Base-by-base conservation (phyloP, 2,888 invertebrate genomes). In the Mimas tiliae region DNA sequence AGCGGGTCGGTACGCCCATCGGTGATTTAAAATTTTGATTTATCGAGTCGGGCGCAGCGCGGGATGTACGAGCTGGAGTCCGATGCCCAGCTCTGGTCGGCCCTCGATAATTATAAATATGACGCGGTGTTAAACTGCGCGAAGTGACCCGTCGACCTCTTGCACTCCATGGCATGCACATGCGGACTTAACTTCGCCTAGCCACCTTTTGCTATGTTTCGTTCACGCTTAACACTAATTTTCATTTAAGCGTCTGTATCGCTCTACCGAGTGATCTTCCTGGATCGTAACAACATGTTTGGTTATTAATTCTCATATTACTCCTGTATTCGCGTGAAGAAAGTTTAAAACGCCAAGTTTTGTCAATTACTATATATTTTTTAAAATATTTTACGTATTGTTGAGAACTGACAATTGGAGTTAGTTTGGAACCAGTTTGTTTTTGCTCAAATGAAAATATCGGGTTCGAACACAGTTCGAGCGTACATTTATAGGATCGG, bases 1-100 rank as follows among this genome's bases (percentile, higher is more conserved):
- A 88, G 87, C 89, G 87, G 84, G 71, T 77, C 74, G 91, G 77
- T 74, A 84, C 93, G 93, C 93, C 93, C 92, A 92, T 88, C 91
- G 90, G 92, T 93, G 93, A 93, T 93, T 93, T 93, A 93, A 93
- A 93, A 93, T 91, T 93, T 93, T 93, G 93, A 93, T 93, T 93
- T 93, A 93, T 93, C 88, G 92, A 83, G 84, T 85, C 81, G 80
- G 75, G 84, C 84, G 83, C 84, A 77, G 84, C 83, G 82, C 86
- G 82, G 82, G 82, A n/a, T 19, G 58, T 12, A 12, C 38, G 38
- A 1, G 38, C 34, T 38, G 55, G 55, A 16, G 38, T n/a, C 84
- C 84, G 83, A 85, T 78, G 82, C 80, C 82, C 79, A 78, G 81
- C 79, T 83, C 84, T 77, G 77, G 82, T 82, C 75, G 78, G 84